Evolutionary conservation across 2,113 vertebrate species (phyloP).

Genomic region (Ciconia stormi): DNA sequence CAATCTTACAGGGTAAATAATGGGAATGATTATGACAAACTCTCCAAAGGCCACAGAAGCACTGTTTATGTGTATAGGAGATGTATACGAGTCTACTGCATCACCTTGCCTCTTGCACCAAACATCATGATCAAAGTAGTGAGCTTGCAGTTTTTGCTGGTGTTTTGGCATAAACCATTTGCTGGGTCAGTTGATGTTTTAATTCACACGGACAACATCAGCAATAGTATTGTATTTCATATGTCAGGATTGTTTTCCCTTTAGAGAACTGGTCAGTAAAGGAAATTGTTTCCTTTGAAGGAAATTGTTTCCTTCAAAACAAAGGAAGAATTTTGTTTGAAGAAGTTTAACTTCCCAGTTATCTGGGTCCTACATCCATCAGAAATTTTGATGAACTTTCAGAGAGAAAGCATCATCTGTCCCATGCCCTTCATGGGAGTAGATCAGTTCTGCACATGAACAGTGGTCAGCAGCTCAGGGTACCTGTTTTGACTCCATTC

Average conservation of each 20-base stretch:
- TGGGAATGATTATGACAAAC: not conserved
- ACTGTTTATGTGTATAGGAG: not conserved
- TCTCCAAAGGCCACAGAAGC: not conserved
- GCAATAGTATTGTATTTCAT: not conserved
- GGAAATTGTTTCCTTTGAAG: not conserved
- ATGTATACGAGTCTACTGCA: not conserved
- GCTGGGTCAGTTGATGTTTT: not conserved
- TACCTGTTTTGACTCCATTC: not conserved
- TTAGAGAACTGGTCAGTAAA: not conserved
- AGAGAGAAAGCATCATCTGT: not conserved
- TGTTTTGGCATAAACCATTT: not conserved
- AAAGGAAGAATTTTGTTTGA: not conserved
- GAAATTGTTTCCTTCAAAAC: not conserved
- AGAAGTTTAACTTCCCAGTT: not conserved
- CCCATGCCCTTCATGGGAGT: not conserved
- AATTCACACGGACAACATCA: not conserved
- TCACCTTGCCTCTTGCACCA: not conserved
- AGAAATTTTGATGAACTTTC: not conserved
- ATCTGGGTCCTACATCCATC: not conserved
- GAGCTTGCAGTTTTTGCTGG: not conserved
- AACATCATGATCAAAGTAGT: not conserved
- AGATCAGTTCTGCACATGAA: not conserved
- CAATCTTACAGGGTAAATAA: not conserved
- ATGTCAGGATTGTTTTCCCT: not conserved
- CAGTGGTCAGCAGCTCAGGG: not conserved